A percentile compares a stretch with the other conserved stretches of the same genome.
phyloP scores from a whole-genome alignment of 2,888 invertebrate species.

The Dolomedes plantarius region DNA sequence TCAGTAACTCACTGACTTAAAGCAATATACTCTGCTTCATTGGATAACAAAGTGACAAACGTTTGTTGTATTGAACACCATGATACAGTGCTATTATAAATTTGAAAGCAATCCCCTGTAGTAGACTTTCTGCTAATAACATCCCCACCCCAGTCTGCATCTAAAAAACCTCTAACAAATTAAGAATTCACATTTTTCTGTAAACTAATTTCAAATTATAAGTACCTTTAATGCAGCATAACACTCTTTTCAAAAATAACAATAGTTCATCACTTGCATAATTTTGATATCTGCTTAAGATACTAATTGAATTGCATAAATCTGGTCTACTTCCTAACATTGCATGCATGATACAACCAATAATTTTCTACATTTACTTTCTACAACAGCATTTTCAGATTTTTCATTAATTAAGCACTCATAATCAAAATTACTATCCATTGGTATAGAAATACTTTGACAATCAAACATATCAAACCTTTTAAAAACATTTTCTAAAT shows the following conservation, averaged over 20 bases:
- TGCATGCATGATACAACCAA: conserved; percentile 28
- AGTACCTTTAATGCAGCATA: conserved; percentile 11
- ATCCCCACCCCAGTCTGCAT: conserved; percentile 11
- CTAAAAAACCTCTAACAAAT: conserved; percentile 1
- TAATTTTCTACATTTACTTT: conserved; percentile 33
- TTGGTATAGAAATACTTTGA: conserved; percentile 14
- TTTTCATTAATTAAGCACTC: neutral
- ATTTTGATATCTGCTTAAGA: conserved; percentile 13
- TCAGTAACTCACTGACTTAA: neutral
- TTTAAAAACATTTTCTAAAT: conserved; percentile 16
- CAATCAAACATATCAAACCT: conserved; percentile 26
- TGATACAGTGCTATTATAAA: neutral
- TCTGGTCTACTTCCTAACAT: conserved; percentile 24
- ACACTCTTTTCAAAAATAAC: neutral
- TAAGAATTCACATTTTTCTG: neutral
- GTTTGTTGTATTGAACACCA: neutral
- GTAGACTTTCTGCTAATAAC: neutral
- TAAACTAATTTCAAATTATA: neutral
- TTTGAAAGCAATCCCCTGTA: neutral
- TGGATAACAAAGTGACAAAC: neutral
- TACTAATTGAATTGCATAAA: conserved; percentile 24
- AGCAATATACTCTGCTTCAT: neutral
- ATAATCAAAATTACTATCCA: conserved; percentile 5
- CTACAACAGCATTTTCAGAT: neutral
- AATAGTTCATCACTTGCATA: conserved; percentile 1